Base-by-base conservation (phyloP, 1,140 invertebrate species). In the Goniozus legneri region DNA sequence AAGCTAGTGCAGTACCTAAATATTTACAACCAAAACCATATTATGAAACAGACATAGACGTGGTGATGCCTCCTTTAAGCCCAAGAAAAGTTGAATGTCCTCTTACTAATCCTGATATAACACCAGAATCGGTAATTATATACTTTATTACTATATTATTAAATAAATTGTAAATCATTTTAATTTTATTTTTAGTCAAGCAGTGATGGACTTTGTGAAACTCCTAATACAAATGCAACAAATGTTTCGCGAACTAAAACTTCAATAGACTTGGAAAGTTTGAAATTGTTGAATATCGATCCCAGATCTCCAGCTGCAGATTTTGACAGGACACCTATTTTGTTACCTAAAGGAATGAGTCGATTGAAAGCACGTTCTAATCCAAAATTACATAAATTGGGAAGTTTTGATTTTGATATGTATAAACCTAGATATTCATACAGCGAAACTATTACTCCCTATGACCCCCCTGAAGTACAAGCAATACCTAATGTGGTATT, bases 21-120 rank as follows among this genome's bases (percentile, higher is more conserved):
- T 49, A 68, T 51, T 50, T 74, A 3, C 62, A 65, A 44, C 31
- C 2, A 1, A 50, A 57, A 42, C 52, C 49, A 13, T 73, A 65
- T 45, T 54, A 73, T 15, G 71, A 74, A 58, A 71, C 71, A 1
- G 56, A 74, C 53, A 50, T 74, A 15, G 70, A 74, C 47, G 22
- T 31, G 22, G 50, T 64, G 4, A 48, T 62, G 20, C 50, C 57
- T 22, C 27, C 36, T 3, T 19, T 54, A 8, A 46, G 53, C 32
- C 44, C 51, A 14, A 41, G 8, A 62, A 57, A 51, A 15, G n/a
- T 44, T n/a, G n/a, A n/a, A n/a, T n/a, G n/a, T n/a, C n/a, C n/a
- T n/a, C n/a, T n/a, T n/a, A n/a, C n/a, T n/a, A n/a, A n/a, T n/a
- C n/a, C n/a, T n/a, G n/a, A n/a, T n/a, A n/a, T n/a, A n/a, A n/a